Conservation (phyloP, 2,888 invertebrate species). For the Odontocolon sp. region DNA sequence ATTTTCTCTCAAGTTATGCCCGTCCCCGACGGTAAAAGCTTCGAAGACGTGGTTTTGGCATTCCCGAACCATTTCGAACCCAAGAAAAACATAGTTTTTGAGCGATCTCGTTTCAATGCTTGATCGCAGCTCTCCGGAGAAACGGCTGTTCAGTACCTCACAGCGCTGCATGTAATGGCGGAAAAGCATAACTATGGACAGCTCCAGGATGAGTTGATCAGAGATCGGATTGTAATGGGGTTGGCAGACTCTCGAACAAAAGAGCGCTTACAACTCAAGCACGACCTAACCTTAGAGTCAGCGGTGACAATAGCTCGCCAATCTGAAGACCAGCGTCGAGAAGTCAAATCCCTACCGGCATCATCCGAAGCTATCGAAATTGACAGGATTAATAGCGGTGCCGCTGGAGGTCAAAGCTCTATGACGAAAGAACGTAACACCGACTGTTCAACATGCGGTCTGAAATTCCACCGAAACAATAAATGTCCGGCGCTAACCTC, state of each 20-base stretch:
- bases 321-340: constrained; percentile 52
- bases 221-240: constrained; percentile 69
- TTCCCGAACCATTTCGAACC: constrained; percentile 35
- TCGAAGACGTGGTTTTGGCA: constrained; percentile 10
- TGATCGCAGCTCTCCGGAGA: constrained; percentile 37
- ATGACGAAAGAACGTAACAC: neutral
- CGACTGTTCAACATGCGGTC: constrained; percentile 43
- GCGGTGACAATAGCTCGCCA: constrained; percentile 57
- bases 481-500: constrained; percentile 61
- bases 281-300: constrained; percentile 63
- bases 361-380: constrained; percentile 5
- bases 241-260: constrained; percentile 61
- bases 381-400: neutral
- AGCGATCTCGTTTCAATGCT: constrained; percentile 35
- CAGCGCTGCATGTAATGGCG: constrained; percentile 59
- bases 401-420: constrained; percentile 10
- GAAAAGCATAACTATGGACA: constrained; percentile 64
- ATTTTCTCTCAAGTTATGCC: constrained; percentile 31
- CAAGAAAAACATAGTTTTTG: constrained; percentile 41
- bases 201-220: constrained; percentile 65
- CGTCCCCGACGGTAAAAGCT: constrained; percentile 2
- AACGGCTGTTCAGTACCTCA: constrained; percentile 33
- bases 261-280: constrained; percentile 65
- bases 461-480: constrained; percentile 9
- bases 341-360: constrained; percentile 14